These are phyloP conservation scores for Noctua pronuba DNA, from an alignment of 2,888 invertebrate genomes.

Conservation along the genomic window DNA sequence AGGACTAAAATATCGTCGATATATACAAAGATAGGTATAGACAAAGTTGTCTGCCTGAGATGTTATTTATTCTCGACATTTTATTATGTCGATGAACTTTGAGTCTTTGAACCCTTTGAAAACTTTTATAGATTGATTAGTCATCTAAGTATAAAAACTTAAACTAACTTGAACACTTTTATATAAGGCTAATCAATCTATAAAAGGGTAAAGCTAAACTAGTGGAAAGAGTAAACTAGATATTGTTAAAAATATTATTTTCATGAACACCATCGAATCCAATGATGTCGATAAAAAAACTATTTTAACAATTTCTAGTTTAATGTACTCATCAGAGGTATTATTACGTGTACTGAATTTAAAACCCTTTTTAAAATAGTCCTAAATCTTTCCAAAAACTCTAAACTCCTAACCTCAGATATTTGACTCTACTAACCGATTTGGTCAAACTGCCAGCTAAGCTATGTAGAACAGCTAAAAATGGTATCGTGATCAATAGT, in stretches of 20 bases:
- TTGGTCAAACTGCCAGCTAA: slow-evolving; percentile 19
- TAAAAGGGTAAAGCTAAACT: not conserved
- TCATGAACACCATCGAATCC: too few relatives aligned
- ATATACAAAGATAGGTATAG: not conserved
- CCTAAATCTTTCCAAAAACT: not conserved
- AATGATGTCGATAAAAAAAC: not conserved
- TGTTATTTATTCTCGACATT: slow-evolving; percentile 8
- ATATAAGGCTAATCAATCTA: not conserved
- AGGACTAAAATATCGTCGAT: not conserved
- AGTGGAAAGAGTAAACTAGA: not conserved
- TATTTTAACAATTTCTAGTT: not conserved
- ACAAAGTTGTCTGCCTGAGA: not conserved
- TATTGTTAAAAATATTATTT: too few relatives aligned
- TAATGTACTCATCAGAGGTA: not conserved
- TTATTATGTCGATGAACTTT: slow-evolving; percentile 20
- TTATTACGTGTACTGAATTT: not conserved
- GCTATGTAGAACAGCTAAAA: slow-evolving; percentile 38
- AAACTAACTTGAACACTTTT: not conserved
- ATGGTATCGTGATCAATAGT: slow-evolving; percentile 39
- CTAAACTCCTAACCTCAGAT: not conserved
- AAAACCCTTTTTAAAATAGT: not conserved
- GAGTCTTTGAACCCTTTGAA: slow-evolving; percentile 14
- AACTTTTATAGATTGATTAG: slow-evolving; percentile 4
- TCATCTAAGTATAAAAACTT: too few relatives aligned
- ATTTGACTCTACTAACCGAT: slow-evolving; percentile 9